A percentile compares a stretch with the other conserved stretches of the same genome.
These are phyloP conservation scores for Leptinotarsa peninsularis DNA, from an alignment of 2,888 invertebrate species.

Conservation along the genomic window DNA sequence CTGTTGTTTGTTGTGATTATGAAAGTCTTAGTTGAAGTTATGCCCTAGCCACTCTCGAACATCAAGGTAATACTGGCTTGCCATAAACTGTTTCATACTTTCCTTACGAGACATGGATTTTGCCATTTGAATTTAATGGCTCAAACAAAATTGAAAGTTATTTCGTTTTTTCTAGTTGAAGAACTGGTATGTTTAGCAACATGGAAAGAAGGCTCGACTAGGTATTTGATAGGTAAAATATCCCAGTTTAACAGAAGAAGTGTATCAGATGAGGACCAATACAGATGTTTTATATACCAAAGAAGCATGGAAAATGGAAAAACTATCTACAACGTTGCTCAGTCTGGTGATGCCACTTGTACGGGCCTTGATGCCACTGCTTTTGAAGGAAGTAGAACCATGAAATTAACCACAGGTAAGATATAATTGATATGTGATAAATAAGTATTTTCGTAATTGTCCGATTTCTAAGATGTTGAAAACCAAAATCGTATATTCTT, in stretches of 20 bases:
- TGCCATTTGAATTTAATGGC: neutral
- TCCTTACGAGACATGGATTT: constrained; percentile 1
- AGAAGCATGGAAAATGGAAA: constrained; percentile 67
- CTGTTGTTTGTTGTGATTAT: too few species aligned
- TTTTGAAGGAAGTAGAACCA: constrained; percentile 81
- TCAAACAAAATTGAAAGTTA: neutral
- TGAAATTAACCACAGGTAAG: constrained; percentile 81
- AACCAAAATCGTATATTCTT: too few species aligned
- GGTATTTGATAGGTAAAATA: constrained; percentile 80
- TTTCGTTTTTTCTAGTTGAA: constrained; percentile 71
- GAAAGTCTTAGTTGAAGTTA: too few species aligned
- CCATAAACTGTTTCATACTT: too few species aligned
- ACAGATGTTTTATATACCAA: constrained; percentile 86
- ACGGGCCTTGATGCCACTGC: constrained; percentile 78
- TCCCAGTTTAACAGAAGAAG: constrained; percentile 74
- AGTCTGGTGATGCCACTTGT: constrained; percentile 85
- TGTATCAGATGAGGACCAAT: constrained; percentile 80
- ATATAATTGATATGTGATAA: constrained; percentile 3
- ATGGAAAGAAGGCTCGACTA: constrained; percentile 86
- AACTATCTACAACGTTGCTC: constrained; percentile 76
- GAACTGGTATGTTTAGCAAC: constrained; percentile 84
- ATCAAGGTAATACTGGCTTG: too few species aligned
- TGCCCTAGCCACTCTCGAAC: too few species aligned
- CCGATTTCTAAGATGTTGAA: too few species aligned
- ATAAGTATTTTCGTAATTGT: neutral